Base-by-base conservation (phyloP, 2,888 invertebrate species). In the Leptothorax acervorum region DNA sequence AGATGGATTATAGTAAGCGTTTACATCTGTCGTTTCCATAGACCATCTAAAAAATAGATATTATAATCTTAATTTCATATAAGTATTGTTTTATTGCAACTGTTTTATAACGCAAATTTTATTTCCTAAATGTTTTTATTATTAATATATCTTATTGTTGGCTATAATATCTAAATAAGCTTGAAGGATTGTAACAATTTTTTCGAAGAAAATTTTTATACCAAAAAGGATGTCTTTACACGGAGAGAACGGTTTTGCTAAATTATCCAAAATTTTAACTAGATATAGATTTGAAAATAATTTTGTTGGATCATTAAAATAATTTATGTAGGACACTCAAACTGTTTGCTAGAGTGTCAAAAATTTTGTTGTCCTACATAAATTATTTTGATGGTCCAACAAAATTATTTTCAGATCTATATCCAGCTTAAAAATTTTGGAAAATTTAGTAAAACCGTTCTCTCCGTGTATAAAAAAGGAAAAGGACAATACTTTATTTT, bases 401-500 rank as follows among this genome's bases (percentile, higher is more conserved):
- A n/a, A n/a, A n/a, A n/a, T n/a, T n/a, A n/a, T n/a, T n/a, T n/a
- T n/a, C n/a, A n/a, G n/a, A n/a, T n/a, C n/a, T n/a, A n/a, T n/a
- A n/a, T n/a, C n/a, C n/a, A n/a, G n/a, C n/a, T n/a, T n/a, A n/a
- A n/a, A n/a, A n/a, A n/a, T n/a, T n/a, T n/a, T n/a, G n/a, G n/a
- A n/a, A n/a, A n/a, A n/a, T n/a, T n/a, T n/a, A n/a, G n/a, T n/a
- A n/a, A n/a, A n/a, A n/a, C n/a, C n/a, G n/a, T n/a, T n/a, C n/a
- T n/a, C n/a, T n/a, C n/a, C n/a, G n/a, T n/a, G n/a, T 3, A 12
- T 18, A 9, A 35, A 2, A 60, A 42, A 35, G 6, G 35, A 4
- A 3, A 35, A 18, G 11, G 2, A 53, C 2, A 31, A 57, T 15
- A 9, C 1, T 71, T 57, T 11, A 23, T 73, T 87, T 85, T 86